phyloP scores from a whole-genome alignment of 2,113 vertebrate genomes.

The Trichomycterus rosablanca region DNA sequence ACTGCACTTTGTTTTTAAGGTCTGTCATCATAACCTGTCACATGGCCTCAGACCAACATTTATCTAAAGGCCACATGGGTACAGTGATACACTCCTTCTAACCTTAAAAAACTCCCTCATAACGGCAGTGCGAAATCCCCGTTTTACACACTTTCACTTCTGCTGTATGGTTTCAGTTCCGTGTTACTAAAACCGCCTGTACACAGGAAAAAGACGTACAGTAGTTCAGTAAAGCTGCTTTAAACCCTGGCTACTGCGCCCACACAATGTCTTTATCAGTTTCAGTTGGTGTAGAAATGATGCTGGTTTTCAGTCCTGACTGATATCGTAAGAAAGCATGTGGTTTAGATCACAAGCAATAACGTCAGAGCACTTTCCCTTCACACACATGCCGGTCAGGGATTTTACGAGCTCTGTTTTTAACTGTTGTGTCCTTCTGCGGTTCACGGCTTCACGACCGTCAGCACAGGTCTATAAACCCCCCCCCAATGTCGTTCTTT shows the following conservation, averaged over 20 bases:
- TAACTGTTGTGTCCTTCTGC: background rate
- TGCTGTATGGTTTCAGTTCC: conserved; percentile 48
- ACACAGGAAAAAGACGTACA: conserved; percentile 9
- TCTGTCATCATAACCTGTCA: background rate
- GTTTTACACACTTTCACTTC: conserved; percentile 48
- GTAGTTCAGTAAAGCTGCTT: background rate
- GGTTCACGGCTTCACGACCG: background rate
- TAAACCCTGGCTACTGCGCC: background rate
- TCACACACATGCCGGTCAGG: background rate
- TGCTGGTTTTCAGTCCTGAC: conserved; percentile 4
- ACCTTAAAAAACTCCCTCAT: conserved; percentile 41
- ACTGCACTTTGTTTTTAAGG: background rate
- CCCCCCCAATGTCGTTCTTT: conserved; percentile 2
- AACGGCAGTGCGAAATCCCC: conserved; percentile 37
- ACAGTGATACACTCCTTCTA: conserved; percentile 15
- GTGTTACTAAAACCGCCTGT: conserved; percentile 18
- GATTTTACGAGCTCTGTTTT: conserved; percentile 2
- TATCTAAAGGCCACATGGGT: conserved; percentile 12
- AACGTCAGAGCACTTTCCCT: conserved; percentile 14
- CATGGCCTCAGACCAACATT: conserved; percentile 5
- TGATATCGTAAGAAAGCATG: conserved; percentile 17
- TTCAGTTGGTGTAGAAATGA: conserved; percentile 26
- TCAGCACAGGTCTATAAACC: background rate
- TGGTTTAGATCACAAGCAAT: conserved; percentile 15
- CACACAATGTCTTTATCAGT: conserved; percentile 16